Evolutionary conservation across 2,113 vertebrate species (phyloP), one percentile per base, ranked within the genome.

Genomic region (Malaclemys terrapin): DNA sequence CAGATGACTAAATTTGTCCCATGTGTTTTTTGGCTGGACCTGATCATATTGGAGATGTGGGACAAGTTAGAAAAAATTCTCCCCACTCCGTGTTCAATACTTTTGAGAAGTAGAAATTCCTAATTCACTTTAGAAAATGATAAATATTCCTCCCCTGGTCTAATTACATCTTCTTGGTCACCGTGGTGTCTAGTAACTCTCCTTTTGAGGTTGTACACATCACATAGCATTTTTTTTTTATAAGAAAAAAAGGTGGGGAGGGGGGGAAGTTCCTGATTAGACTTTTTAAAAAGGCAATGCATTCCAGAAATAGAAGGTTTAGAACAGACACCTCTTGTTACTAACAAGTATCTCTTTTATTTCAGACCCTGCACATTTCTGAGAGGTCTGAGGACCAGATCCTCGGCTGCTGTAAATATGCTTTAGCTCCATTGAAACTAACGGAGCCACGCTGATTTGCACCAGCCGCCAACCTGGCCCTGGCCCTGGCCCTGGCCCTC

Each of bases 111-210:
- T 91, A 19, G 84, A 97, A 97, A 98, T 93, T 93, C 96, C 96
- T 97, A 96, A 97, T 97, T 97, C 96, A 91, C 95, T 94, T 91
- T 96, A 95, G 97, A 97, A 96, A 96, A 96, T 97, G 97, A 98
- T 98, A 94, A 97, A 98, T 97, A 95, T 93, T 95, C 96, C 93
- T 96, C 94, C 96, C 95, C 93, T 96, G 90, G 96, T 95, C 97
- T 97, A 98, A 98, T 97, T 97, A 96, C 97, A 94, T 95, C 92
- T 97, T 94, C 94, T 96, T 92, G 96, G 95, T 97, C 97, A 95
- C 96, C 91, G 97, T 42, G 0, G 96, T 89, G 94, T 87, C 93
- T 94, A 97, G 93, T 96, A 97, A 97, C 97, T 97, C 97, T 97
- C 95, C 95, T 97, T 97, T 96, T 59, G 96, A 95, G 96, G 80